phyloP scores from a whole-genome alignment of 2,888 invertebrate genomes.

The Acanthopleura granulata region DNA sequence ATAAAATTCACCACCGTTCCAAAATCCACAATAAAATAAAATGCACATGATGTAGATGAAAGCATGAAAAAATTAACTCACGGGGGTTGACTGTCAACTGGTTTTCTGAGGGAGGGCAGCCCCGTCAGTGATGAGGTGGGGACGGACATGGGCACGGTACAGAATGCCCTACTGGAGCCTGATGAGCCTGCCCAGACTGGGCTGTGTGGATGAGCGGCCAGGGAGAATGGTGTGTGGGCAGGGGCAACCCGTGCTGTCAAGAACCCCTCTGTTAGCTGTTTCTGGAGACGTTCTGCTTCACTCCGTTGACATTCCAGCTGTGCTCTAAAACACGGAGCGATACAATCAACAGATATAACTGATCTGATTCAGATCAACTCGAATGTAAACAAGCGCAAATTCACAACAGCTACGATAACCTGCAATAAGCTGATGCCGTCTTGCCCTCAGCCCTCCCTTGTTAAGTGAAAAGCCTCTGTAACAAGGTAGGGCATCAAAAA shows the following conservation, averaged over 20 bases:
- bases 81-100: constrained; percentile 52
- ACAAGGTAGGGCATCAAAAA: too few species aligned
- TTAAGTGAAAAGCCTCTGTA: too few species aligned
- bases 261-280: constrained; percentile 41
- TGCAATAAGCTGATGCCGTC: too few species aligned
- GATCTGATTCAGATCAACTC: too few species aligned
- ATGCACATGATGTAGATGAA: too few species aligned
- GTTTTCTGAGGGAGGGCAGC: constrained; percentile 26
- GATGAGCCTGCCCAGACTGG: too few species aligned
- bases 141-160: constrained; percentile 51
- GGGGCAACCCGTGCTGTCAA: too few species aligned
- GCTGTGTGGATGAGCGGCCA: too few species aligned
- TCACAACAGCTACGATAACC: too few species aligned
- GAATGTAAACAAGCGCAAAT: too few species aligned
- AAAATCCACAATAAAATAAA: not conserved
- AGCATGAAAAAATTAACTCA: constrained; percentile 32
- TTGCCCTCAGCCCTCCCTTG: too few species aligned
- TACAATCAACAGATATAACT: not conserved
- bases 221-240: too few species aligned
- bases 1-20: not conserved
- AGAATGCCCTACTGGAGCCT: constrained; percentile 38
- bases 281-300: constrained; percentile 55
- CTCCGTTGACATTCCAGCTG: constrained; percentile 57
- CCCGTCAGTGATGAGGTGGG: constrained; percentile 22
- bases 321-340: constrained; percentile 33